Conservation (phyloP, 64 coral and sea anemone genomes). For the Pachyseris speciosa region DNA sequence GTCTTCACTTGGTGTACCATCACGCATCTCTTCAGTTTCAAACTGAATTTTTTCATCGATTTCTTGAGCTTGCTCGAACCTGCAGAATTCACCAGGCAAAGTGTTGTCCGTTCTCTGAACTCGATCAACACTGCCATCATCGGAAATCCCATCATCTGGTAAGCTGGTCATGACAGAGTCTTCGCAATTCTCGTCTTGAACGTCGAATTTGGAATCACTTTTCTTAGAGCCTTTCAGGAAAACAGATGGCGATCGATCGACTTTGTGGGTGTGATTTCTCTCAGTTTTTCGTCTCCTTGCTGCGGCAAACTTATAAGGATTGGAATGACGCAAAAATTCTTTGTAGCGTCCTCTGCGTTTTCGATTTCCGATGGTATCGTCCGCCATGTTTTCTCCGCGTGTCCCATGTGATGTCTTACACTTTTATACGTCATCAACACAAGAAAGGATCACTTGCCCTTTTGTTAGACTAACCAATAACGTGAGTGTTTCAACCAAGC, state of each 20-base stretch:
- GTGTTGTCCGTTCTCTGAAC: no score
- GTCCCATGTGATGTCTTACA: background rate
- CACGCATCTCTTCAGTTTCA: background rate
- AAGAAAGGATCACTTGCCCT: background rate
- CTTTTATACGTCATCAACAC: no score
- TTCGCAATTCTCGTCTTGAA: no score
- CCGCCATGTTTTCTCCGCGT: background rate
- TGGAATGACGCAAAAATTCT: constrained; percentile 13
- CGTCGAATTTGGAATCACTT: background rate
- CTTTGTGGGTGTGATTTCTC: background rate
- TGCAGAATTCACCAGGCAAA: background rate
- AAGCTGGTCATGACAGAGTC: no score
- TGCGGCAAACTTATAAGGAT: constrained; percentile 1
- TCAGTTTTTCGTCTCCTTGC: background rate
- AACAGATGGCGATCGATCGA: background rate
- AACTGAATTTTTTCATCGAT: background rate
- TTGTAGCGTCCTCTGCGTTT: background rate
- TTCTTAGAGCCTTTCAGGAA: background rate
- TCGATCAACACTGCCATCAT: no score
- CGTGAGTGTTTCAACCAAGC: no score
- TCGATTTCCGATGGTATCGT: background rate
- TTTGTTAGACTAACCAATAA: no score
- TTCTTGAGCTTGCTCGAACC: background rate
- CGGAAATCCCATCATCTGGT: no score
- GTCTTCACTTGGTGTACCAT: constrained; percentile 1